Evolutionary conservation across 1,140 invertebrate species (phyloP), one percentile per base, ranked within the genome.

Genomic region (Harlomillsia oculata): DNA sequence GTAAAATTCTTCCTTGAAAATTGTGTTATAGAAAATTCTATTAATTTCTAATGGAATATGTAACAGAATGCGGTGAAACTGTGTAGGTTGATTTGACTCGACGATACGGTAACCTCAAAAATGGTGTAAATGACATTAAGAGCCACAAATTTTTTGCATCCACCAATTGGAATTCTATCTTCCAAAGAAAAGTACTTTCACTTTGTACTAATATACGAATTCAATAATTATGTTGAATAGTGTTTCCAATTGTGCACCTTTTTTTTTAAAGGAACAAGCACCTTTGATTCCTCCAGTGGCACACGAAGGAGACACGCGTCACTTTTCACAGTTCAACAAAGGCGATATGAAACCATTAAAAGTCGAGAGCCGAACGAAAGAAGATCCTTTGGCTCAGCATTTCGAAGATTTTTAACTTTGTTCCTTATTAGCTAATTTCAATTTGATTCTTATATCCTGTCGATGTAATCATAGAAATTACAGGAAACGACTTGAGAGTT

Each of bases 71-170:
- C 20, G 13, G 6, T 44, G 25, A 23, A 70, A 9, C n/a, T 25
- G 8, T 32, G 23, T 11, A 48, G 34, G 80, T 83, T 20, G 81
- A 83, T 68, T 68, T 84, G 39, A 84, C 80, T 18, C 83, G 82
- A 66, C 71, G 81, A 52, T 84, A 73, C 68, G 81, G 81, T 36
- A 84, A 84, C 69, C 68, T 83, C 44, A 83, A 82, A 68, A 83
- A 83, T 67, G 81, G 79, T 34, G 80, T 84, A 3, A 80, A 80
- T 67, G 81, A 83, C 66, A 84, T 83, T 60, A 83, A 83, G 69
- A 77, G 76, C 63, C 81, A 83, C 68, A 78, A 78, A 65, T 83
- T 81, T 81, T 83, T 83, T 67, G 67, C 73, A 30, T 72, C 76
- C 5, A 81, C 78, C 37, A 80, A 83, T 67, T 83, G 81, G 81